Conservation (phyloP, 2,797 vertebrate species). For the Etheostoma perlongum region DNA sequence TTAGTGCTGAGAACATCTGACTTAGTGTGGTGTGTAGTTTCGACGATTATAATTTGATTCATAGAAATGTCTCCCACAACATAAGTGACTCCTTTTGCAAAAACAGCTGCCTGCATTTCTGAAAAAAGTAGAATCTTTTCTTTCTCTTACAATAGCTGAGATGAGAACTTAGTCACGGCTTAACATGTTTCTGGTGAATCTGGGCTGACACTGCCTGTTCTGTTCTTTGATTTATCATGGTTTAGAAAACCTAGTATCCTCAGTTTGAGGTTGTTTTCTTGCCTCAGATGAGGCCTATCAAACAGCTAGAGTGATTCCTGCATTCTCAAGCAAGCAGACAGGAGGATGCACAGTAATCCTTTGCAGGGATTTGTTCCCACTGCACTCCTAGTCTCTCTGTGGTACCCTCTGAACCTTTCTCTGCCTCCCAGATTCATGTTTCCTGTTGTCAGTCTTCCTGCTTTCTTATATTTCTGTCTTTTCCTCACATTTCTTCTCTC, state of each 20-base stretch:
- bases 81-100: slow-evolving; percentile 14
- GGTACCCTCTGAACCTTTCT: slow-evolving; percentile 50
- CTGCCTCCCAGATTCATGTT: slow-evolving; percentile 48
- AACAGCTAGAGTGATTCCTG: slow-evolving; percentile 50
- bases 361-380: slow-evolving; percentile 69
- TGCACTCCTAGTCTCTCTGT: slow-evolving; percentile 48
- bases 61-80: slow-evolving; percentile 14
- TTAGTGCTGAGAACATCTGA: slow-evolving; percentile 44
- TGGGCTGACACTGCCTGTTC: slow-evolving; percentile 3
- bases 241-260: slow-evolving; percentile 22
- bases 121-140: slow-evolving; percentile 28
- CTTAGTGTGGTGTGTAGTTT: slow-evolving; percentile 22
- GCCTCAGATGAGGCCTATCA: slow-evolving; percentile 41
- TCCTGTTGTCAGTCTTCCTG: slow-evolving; percentile 29
- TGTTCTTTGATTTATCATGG: slow-evolving; percentile 25
- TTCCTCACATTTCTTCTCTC: slow-evolving; percentile 35
- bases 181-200: slow-evolving; percentile 32
- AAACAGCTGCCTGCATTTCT: slow-evolving; percentile 26
- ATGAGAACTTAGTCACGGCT: slow-evolving; percentile 27
- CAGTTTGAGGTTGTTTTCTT: slow-evolving; percentile 45
- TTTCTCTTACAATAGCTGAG: slow-evolving; percentile 24
- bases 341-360: slow-evolving; percentile 72
- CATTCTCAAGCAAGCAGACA: slow-evolving; percentile 49
- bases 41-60: slow-evolving; percentile 36
- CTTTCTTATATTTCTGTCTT: slow-evolving; percentile 53